Evolutionary conservation across 1,140 invertebrate genomes (phyloP).

Genomic region (Drosophila willistoni): DNA sequence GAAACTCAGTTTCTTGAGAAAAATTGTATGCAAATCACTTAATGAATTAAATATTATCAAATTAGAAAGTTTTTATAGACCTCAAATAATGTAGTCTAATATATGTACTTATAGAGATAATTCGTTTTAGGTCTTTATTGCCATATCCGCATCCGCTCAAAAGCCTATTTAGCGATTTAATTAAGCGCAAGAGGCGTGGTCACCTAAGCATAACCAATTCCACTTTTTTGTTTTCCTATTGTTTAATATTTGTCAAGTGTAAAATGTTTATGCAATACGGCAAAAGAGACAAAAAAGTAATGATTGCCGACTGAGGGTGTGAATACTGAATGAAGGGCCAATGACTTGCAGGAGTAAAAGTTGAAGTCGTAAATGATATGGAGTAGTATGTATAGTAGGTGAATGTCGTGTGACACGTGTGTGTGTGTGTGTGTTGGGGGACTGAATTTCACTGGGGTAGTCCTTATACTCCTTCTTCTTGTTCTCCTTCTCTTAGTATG

Average conservation of each 20-base stretch:
- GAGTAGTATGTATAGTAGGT: neutral
- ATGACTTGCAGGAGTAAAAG: conserved; percentile 56
- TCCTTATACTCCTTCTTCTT: neutral
- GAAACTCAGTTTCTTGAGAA: too few species aligned
- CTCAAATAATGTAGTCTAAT: too few species aligned
- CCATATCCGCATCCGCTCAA: conserved; percentile 57
- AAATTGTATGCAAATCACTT: too few species aligned
- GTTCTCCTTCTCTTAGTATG: conserved; percentile 16
- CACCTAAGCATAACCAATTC: conserved; percentile 51
- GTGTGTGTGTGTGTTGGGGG: neutral
- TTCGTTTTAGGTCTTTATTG: conserved; percentile 29
- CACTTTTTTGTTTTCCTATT: conserved; percentile 23
- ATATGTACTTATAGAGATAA: too few species aligned
- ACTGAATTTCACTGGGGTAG: neutral
- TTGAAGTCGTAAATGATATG: neutral
- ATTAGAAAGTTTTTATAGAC: too few species aligned
- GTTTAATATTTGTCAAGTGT: conserved; percentile 25
- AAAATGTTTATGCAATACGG: conserved; percentile 49
- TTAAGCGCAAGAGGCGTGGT: conserved; percentile 71
- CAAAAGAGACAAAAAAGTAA: neutral
- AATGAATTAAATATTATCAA: too few species aligned
- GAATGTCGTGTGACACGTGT: conserved; percentile 28
- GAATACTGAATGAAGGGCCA: conserved; percentile 33
- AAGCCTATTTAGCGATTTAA: conserved; percentile 68
- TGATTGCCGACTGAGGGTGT: neutral